These are phyloP conservation scores for Andrena trimmerana DNA, from an alignment of 2,888 invertebrate species.

Conservation along the genomic window DNA sequence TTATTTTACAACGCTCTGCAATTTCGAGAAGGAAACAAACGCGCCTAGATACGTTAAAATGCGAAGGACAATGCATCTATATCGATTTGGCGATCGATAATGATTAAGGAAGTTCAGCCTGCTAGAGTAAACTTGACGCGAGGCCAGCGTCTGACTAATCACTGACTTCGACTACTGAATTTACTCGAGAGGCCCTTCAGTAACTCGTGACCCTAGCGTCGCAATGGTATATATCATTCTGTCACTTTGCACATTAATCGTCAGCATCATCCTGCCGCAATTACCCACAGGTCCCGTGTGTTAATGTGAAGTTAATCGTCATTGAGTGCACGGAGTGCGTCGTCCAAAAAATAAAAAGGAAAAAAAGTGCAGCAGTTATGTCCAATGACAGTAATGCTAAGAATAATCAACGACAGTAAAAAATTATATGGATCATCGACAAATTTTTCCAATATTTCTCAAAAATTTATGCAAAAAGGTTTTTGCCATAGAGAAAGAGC, in stretches of 20 bases:
- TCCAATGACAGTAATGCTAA: too few relatives aligned
- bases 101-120: constrained; percentile 52
- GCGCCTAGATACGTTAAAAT: not conserved
- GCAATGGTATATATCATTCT: constrained; percentile 40
- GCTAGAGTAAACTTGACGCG: constrained; percentile 41
- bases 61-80: not conserved
- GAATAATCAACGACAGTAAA: too few relatives aligned
- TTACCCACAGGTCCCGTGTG: not conserved
- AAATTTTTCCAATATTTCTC: too few relatives aligned
- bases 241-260: constrained; percentile 35
- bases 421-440: too few relatives aligned
- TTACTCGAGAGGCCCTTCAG: constrained; percentile 30
- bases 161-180: constrained; percentile 63
- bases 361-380: too few relatives aligned
- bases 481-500: too few relatives aligned
- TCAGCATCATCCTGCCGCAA: constrained; percentile 2
- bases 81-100: constrained; percentile 32
- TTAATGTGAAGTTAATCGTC: constrained; percentile 1
- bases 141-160: constrained; percentile 60
- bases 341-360: not conserved
- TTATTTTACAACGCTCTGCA: too few relatives aligned
- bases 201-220: constrained; percentile 42
- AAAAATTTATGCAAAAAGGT: too few relatives aligned
- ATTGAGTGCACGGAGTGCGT: not conserved
- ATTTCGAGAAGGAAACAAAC: too few relatives aligned